Evolutionary conservation across 2,113 vertebrate species (phyloP), one percentile per base, ranked within the genome.

Genomic region (Hyperoodon ampullatus): DNA sequence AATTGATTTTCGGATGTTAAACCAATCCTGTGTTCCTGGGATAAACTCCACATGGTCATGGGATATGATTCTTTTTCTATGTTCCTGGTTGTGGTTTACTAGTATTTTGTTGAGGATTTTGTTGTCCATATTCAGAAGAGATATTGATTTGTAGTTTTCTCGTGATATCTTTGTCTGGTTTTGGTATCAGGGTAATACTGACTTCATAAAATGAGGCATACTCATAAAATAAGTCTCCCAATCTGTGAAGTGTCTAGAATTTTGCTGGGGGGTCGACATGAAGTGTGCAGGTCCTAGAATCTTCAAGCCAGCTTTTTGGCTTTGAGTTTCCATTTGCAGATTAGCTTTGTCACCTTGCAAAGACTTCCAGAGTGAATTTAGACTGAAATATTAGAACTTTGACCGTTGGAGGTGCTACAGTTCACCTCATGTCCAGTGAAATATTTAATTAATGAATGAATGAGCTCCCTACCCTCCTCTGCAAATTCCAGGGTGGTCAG

Each of bases 381-480:
- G n/a, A 33, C 23, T 13, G 60, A 28, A 44, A 21, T 35, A 8
- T 30, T 47, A 6, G 50, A 35, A 19, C 5, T 16, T 3, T 75
- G 55, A n/a, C 61, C 26, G 3, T 19, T 23, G 28, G 23, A 5
- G 55, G 19, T n/a, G 66, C 12, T 44, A 3, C 2, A 0, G 61
- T 23, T 55, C 65, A 8, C n/a, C n/a, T 65, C 55, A 8, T 24
- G 33, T n/a, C 44, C 55, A 18, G 42, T 28, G 47, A 26, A 9
- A 5, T 8, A 5, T 5, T 14, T 35, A 16, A 5, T 3, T 1
- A 83, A 33, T 4, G 1, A 44, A 11, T 24, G 50, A 44, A 11
- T 3, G 23, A 16, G 10, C 28, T n/a, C 66, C 66, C 1, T 18
- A 18, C 19, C 21, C 4, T 50, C 14, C 47, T 47, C 87, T 70